Evolutionary conservation across 2,888 invertebrate genomes (phyloP).

Genomic region (Labia minor): DNA sequence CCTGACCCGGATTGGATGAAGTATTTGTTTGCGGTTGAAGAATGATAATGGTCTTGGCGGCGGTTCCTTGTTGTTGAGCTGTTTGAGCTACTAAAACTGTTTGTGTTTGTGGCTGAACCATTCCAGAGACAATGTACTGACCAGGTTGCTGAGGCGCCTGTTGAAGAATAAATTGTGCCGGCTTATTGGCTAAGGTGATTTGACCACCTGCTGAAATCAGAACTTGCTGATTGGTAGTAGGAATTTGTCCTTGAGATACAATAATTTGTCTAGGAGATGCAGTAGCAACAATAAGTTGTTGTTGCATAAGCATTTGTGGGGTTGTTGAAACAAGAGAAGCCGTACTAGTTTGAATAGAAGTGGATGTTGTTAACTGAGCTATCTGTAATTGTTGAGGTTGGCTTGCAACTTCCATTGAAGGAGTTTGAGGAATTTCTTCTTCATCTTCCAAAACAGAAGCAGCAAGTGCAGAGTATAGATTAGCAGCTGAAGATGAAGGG

Average conservation of each 20-base stretch:
- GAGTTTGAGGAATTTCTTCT: slow-evolving; percentile 27
- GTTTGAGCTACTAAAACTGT: slow-evolving; percentile 57
- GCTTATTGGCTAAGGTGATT: slow-evolving; percentile 28
- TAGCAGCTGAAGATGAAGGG: slow-evolving; percentile 56
- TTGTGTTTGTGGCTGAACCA: slow-evolving; percentile 47
- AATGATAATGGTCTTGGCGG: slow-evolving; percentile 58
- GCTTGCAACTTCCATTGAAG: slow-evolving; percentile 18
- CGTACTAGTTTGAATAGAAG: slow-evolving; percentile 25
- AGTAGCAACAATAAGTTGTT: slow-evolving; percentile 35
- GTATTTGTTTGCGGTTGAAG: slow-evolving; percentile 47
- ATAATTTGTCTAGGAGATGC: slow-evolving; percentile 43
- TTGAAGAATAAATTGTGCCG: slow-evolving; percentile 31
- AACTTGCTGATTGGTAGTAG: slow-evolving; percentile 32
- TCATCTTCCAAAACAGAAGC: slow-evolving; percentile 77
- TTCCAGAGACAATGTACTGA: slow-evolving; percentile 41
- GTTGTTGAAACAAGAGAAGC: slow-evolving; percentile 24
- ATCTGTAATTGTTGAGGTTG: slow-evolving; percentile 23
- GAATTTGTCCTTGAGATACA: slow-evolving; percentile 34
- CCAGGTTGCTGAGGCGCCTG: slow-evolving; percentile 32
- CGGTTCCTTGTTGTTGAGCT: slow-evolving; percentile 52
- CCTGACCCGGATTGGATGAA: slow-evolving; percentile 32
- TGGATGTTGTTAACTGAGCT: slow-evolving; percentile 22
- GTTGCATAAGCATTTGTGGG: slow-evolving; percentile 30
- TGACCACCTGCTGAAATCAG: slow-evolving; percentile 31
- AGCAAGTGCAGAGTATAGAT: slow-evolving; percentile 72